Evolutionary conservation across 2,888 invertebrate genomes (phyloP), one percentile per base, ranked within the genome.

Genomic region (Brachyptera putata): DNA sequence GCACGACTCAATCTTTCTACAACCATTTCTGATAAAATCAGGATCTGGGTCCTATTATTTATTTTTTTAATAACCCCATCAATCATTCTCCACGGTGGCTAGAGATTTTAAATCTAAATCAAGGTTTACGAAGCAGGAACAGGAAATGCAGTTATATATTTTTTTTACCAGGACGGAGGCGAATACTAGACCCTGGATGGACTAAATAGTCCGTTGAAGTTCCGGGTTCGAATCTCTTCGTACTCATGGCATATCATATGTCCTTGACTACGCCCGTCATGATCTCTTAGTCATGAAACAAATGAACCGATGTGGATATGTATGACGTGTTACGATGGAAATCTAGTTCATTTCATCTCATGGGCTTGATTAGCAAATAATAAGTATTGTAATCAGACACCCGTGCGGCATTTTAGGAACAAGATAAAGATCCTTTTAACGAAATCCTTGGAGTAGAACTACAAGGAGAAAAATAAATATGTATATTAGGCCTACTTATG

Each of bases 71-170:
- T n/a, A n/a, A n/a, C n/a, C n/a, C n/a, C n/a, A n/a, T n/a, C n/a
- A n/a, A n/a, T n/a, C n/a, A n/a, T n/a, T n/a, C n/a, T n/a, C n/a
- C n/a, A n/a, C n/a, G n/a, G n/a, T n/a, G n/a, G n/a, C n/a, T n/a
- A n/a, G n/a, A n/a, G n/a, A n/a, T n/a, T n/a, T n/a, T n/a, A n/a
- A n/a, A n/a, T n/a, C n/a, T n/a, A n/a, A n/a, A n/a, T n/a, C n/a
- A n/a, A n/a, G n/a, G n/a, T n/a, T n/a, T n/a, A n/a, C n/a, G n/a
- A 21, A 41, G 14, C 49, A 30, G 53, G 36, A 53, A 53, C 36
- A 53, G 53, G 53, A 53, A 53, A 53, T 53, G 53, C 53, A 53
- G 36, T 46, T 24, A n/a, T 14, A n/a, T n/a, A n/a, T n/a, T n/a
- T n/a, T n/a, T n/a, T n/a, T 46, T 24, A 46, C 46, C 46, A 21